Conservation (phyloP, 2,797 vertebrate genomes). For the Macropodus opercularis region DNA sequence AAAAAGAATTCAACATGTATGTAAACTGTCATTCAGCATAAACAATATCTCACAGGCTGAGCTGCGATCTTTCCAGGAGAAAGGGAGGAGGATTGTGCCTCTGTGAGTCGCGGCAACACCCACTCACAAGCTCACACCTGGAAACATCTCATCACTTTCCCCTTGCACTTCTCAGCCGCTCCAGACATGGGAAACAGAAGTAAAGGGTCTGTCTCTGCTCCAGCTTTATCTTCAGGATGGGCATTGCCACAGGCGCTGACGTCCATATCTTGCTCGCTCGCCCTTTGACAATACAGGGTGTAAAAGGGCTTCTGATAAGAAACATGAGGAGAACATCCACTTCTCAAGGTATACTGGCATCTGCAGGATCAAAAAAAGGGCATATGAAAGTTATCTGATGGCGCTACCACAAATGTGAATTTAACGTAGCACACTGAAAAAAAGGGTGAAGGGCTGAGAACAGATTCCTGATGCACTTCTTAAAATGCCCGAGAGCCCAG, state of each 20-base stretch:
- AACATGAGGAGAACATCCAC: conserved; percentile 36
- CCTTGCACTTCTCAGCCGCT: conserved; percentile 6
- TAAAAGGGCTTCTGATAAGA: conserved; percentile 69
- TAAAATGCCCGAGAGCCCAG: no score
- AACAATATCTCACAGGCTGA: conserved; percentile 15
- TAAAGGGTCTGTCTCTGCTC: conserved; percentile 35
- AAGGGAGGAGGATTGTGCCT: conserved; percentile 26
- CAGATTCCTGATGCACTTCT: conserved; percentile 1
- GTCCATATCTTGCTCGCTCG: conserved; percentile 42
- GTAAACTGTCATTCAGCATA: no score
- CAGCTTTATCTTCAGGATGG: conserved; percentile 77
- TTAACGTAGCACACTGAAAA: not conserved
- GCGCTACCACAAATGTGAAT: not conserved
- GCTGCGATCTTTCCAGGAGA: conserved; percentile 16
- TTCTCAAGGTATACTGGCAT: conserved; percentile 38
- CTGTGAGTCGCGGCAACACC: conserved; percentile 36
- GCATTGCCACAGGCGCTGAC: conserved; percentile 72
- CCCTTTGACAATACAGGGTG: conserved; percentile 59
- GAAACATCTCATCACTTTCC: conserved; percentile 67
- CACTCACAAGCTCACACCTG: conserved; percentile 64
- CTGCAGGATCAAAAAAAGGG: not conserved
- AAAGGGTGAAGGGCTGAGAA: not conserved
- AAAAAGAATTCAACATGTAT: no score
- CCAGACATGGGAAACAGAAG: conserved; percentile 67
- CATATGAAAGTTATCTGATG: not conserved